These are phyloP conservation scores for Ectemnius cavifrons DNA, from an alignment of 2,888 invertebrate species.

Conservation along the genomic window DNA sequence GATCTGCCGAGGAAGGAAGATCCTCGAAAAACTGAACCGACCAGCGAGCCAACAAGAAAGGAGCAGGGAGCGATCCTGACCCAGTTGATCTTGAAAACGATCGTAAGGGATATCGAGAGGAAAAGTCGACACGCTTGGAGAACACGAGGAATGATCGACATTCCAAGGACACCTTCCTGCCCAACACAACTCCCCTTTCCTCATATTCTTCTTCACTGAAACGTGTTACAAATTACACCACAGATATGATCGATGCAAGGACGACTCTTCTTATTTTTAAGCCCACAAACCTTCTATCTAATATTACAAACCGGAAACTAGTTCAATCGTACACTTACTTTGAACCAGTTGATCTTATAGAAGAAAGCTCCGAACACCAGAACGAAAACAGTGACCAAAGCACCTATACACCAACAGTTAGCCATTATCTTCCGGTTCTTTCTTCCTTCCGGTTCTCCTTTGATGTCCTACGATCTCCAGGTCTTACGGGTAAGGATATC, in stretches of 20 bases:
- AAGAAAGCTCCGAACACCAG: constrained; percentile 67
- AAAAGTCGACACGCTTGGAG: constrained; percentile 3
- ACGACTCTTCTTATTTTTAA: too few species aligned
- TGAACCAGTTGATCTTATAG: constrained; percentile 72
- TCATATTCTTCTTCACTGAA: neutral
- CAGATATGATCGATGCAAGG: too few species aligned
- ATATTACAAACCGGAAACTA: neutral
- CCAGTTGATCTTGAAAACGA: constrained; percentile 8
- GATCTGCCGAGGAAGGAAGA: constrained; percentile 6
- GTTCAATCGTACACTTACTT: constrained; percentile 62
- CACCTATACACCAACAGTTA: constrained; percentile 56
- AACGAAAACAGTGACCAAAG: constrained; percentile 48
- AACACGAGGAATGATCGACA: constrained; percentile 5
- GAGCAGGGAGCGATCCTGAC: constrained; percentile 6
- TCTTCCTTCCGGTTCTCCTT: constrained; percentile 40
- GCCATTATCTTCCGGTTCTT: constrained; percentile 51
- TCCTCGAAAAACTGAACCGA: constrained; percentile 10
- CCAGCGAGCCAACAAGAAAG: neutral
- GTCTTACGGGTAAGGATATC: neutral
- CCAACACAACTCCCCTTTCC: neutral
- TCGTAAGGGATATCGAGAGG: neutral
- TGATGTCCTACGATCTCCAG: constrained; percentile 40
- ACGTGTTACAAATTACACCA: neutral
- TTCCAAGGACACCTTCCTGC: neutral
- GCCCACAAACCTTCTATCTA: too few species aligned